A percentile compares a stretch with the other conserved stretches of the same genome.
Conservation (phyloP, 30 jellyfish, hydroid and myxozoan species). For the Turritopsis dohrnii region DNA sequence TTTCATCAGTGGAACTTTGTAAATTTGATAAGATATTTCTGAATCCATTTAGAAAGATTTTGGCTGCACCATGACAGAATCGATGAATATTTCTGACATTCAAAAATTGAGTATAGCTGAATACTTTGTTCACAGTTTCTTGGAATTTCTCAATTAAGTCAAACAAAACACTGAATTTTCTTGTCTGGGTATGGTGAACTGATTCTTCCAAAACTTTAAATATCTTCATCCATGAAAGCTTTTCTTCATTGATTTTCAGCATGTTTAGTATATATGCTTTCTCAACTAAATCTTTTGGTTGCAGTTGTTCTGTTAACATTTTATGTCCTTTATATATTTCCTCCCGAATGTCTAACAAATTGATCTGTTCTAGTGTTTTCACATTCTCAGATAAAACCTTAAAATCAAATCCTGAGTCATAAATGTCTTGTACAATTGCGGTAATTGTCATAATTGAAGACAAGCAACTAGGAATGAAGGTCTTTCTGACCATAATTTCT, state of each 20-base stretch:
- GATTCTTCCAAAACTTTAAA: not conserved
- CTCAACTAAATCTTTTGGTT: not conserved
- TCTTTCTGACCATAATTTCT: not conserved
- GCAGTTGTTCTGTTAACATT: not conserved
- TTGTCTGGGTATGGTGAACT: not conserved
- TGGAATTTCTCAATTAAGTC: conserved; percentile 1
- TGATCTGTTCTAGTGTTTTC: not conserved
- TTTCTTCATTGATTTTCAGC: not conserved
- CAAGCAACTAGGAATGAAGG: not conserved
- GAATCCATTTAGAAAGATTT: not conserved
- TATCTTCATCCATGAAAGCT: not conserved
- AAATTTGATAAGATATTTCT: not conserved
- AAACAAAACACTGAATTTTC: not conserved
- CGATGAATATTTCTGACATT: not conserved
- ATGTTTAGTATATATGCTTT: not conserved
- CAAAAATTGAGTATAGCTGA: not conserved
- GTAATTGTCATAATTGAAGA: not conserved
- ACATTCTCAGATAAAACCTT: not conserved
- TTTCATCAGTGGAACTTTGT: not conserved
- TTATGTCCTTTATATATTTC: not conserved
- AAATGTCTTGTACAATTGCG: not conserved
- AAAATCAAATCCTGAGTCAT: not conserved
- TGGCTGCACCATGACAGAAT: not conserved
- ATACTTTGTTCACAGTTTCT: not conserved
- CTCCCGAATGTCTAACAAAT: not conserved